Base-by-base conservation (phyloP, 2,113 vertebrate species). In the Lates calcarifer region DNA sequence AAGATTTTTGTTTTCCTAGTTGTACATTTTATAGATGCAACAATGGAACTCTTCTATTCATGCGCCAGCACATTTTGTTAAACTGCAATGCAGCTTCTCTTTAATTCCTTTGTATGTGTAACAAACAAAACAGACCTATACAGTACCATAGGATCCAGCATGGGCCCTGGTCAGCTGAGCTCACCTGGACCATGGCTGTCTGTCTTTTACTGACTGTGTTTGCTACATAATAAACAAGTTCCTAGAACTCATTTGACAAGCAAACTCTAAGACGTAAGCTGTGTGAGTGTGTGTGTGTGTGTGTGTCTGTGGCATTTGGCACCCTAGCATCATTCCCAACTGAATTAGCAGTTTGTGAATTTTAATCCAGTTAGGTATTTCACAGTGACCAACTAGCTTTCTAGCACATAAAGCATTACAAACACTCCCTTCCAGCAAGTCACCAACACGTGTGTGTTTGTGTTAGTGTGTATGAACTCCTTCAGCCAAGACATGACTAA, bases 341-440 rank as follows among this genome's bases (percentile, higher is more conserved):
- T 41, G 31, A 24, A 35, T 86, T 61, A 57, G 22, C 63, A 57
- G 29, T 79, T 45, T 56, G 43, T 80, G 80, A 83, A 62, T 82
- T 91, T 88, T 85, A 92, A 87, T 93, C 62, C 81, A 79, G 77
- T 92, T 83, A 24, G 93, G 92, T 85, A 95, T 95, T 94, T 95
- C 91, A 91, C 93, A 93, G 53, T 20, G 74, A 60, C 84, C 55
- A 62, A 49, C 79, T 20, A 92, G 76, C 67, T 83, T 75, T 69
- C 67, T 83, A 26, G 29, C 51, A 81, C 49, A 84, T 66, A 51
- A 57, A 75, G 68, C 13, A 79, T 71, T 37, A 37, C 57, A 51
- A 47, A 58, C 35, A 41, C 28, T 68, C 43, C 24, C 43, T 43
- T 43, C 22, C 56, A 67, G n/a, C 7, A 39, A 37, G 11, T 37